Percentiles rank a stretch among this genome's conserved stretches.
phyloP scores from a whole-genome alignment of 2,888 invertebrate species.

The Eupithecia dodoneata region DNA sequence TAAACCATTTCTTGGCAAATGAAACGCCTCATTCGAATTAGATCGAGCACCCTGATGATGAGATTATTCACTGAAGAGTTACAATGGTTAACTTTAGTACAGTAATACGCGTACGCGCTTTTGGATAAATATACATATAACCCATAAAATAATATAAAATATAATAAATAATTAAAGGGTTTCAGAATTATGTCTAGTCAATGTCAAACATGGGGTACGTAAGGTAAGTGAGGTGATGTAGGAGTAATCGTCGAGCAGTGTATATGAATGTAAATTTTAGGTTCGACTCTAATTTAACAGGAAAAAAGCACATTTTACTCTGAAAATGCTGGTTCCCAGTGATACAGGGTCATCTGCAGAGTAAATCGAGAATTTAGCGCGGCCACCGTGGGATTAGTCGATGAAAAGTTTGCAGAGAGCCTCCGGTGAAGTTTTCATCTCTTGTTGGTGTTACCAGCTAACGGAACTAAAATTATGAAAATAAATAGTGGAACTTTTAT shows the following conservation, averaged over 20 bases:
- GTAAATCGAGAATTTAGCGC: slow-evolving; percentile 80
- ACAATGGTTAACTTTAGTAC: too few relatives aligned
- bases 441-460: slow-evolving; percentile 66
- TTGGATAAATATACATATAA: too few relatives aligned
- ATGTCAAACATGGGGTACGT: neutral
- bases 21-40: too few relatives aligned
- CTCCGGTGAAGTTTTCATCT: slow-evolving; percentile 74
- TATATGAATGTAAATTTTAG: neutral
- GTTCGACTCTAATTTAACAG: neutral
- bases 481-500: slow-evolving; percentile 14
- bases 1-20: too few relatives aligned
- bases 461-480: slow-evolving; percentile 18
- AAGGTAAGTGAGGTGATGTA: neutral
- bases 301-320: neutral
- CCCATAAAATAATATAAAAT: too few relatives aligned
- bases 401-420: slow-evolving; percentile 68
- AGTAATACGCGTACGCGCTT: too few relatives aligned
- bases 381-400: slow-evolving; percentile 74
- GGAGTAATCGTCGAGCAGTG: neutral
- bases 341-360: slow-evolving; percentile 56
- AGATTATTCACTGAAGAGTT: too few relatives aligned
- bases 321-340: neutral
- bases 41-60: too few relatives aligned
- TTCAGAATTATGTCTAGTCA: too few relatives aligned
- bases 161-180: too few relatives aligned